A percentile compares a stretch with the other conserved stretches of the same genome.
phyloP scores from a whole-genome alignment of 2,888 invertebrate genomes.

The Furcula furcula region DNA sequence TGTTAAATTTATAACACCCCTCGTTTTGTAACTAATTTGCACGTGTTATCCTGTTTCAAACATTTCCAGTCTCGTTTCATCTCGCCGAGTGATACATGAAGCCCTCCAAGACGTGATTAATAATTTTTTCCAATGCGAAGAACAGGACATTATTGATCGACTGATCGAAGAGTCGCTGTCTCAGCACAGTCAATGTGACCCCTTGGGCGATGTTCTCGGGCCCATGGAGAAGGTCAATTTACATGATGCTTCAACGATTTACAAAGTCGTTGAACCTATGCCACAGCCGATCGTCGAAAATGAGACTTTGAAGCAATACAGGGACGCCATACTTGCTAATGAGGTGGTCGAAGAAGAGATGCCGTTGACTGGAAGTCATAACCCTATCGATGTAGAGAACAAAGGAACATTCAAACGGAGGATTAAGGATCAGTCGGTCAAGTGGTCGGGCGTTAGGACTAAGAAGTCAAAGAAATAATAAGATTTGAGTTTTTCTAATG shows the following conservation, averaged over 20 bases:
- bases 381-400: slow-evolving; percentile 38
- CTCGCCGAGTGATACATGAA: slow-evolving; percentile 35
- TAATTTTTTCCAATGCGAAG: slow-evolving; percentile 38
- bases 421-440: slow-evolving; percentile 17
- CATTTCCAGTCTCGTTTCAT: slow-evolving; percentile 32
- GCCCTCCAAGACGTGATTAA: slow-evolving; percentile 33
- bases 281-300: slow-evolving; percentile 26
- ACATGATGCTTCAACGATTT: slow-evolving; percentile 38
- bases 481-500: too few species aligned
- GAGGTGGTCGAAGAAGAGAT: slow-evolving; percentile 32
- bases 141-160: slow-evolving; percentile 39
- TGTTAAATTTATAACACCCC: too few species aligned
- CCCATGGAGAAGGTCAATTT: slow-evolving; percentile 46
- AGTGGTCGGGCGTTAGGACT: slow-evolving; percentile 31
- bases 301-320: slow-evolving; percentile 46
- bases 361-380: slow-evolving; percentile 42
- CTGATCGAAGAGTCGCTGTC: slow-evolving; percentile 48
- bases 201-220: slow-evolving; percentile 44
- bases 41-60: too few species aligned
- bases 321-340: slow-evolving; percentile 38
- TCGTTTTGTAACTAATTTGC: too few species aligned
- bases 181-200: slow-evolving; percentile 42
- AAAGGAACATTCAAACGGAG: slow-evolving; percentile 39
- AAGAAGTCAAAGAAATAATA: slow-evolving; percentile 32
- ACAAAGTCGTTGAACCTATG: slow-evolving; percentile 34